Percentiles rank a stretch among this genome's conserved stretches.
Evolutionary conservation across 2,888 invertebrate genomes (phyloP).

Genomic region (Celastrina argiolus): DNA sequence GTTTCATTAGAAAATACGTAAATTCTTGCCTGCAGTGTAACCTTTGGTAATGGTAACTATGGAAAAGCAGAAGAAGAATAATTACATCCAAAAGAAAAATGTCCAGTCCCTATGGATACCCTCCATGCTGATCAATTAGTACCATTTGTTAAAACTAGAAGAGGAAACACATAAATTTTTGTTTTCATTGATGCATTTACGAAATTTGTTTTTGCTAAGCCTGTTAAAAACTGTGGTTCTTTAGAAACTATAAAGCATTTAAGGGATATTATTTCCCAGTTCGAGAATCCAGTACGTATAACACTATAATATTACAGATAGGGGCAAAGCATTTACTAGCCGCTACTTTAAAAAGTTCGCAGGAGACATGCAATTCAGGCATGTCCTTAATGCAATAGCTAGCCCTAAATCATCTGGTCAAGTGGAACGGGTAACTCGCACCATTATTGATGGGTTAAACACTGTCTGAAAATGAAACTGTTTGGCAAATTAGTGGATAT

Average conservation of each 20-base stretch:
- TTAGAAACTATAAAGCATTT: not conserved
- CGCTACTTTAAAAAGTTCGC: not conserved
- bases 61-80: not conserved
- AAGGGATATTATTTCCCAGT: not conserved
- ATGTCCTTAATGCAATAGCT: slow-evolving; percentile 28
- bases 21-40: not conserved
- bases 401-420: slow-evolving; percentile 30
- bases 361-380: not conserved
- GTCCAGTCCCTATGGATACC: not conserved
- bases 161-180: not conserved
- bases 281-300: not conserved
- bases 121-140: not conserved
- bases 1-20: not conserved
- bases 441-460: slow-evolving; percentile 29
- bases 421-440: slow-evolving; percentile 30
- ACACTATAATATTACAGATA: not conserved
- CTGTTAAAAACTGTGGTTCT: not conserved
- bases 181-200: not conserved
- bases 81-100: not conserved
- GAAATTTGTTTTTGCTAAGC: not conserved
- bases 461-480: slow-evolving; percentile 28
- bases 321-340: not conserved
- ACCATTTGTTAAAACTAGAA: not conserved
- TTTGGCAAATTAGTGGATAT: slow-evolving; percentile 29
- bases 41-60: not conserved